Evolutionary conservation across 2,113 vertebrate genomes (phyloP).

Genomic region (Ctenodactylus gundi): DNA sequence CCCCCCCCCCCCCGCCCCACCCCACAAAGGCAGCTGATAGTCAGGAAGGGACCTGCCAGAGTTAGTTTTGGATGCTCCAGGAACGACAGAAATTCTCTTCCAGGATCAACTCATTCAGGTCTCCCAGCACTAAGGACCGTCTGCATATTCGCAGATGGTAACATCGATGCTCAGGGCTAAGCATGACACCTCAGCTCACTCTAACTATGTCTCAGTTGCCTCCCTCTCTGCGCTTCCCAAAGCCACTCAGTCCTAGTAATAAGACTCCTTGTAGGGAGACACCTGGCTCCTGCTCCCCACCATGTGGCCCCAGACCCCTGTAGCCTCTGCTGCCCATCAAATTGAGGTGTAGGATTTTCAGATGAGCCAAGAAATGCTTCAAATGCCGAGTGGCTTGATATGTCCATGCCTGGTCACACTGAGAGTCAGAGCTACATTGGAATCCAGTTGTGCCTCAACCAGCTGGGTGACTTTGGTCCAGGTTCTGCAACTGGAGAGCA

Average conservation of each 20-base stretch:
- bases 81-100: not conserved
- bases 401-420: not conserved
- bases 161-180: not conserved
- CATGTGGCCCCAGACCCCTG: not conserved
- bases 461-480: not conserved
- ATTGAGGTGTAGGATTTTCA: not conserved
- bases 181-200: rapidly evolving
- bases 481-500: not conserved
- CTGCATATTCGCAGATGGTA: not conserved
- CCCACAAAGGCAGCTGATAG: too few species aligned
- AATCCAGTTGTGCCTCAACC: not conserved
- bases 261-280: not conserved
- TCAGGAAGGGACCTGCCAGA: too few species aligned
- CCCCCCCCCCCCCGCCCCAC: too few species aligned
- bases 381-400: not conserved
- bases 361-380: not conserved
- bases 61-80: too few species aligned
- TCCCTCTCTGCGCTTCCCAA: not conserved
- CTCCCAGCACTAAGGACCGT: not conserved
- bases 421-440: not conserved
- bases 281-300: too few species aligned
- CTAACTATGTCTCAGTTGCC: too few species aligned
- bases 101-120: not conserved
- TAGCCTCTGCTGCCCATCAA: not conserved
- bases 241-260: not conserved